Conservation (phyloP, 1,140 invertebrate species). For the Ganaspis sp. region DNA sequence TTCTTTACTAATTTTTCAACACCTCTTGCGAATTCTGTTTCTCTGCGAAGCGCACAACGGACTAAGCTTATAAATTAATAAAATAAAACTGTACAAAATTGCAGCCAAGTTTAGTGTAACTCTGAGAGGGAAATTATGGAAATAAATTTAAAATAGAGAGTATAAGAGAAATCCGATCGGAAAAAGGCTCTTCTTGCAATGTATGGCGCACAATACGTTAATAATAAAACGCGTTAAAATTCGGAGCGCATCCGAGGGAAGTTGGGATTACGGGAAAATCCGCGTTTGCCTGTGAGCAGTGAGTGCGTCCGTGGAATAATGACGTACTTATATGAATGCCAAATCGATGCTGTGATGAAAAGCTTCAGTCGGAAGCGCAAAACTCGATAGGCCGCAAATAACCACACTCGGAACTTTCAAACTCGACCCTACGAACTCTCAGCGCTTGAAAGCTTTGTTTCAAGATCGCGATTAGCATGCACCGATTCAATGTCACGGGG, state of each 20-base stretch:
- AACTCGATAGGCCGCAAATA: slow-evolving; percentile 30
- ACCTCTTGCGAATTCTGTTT: no score
- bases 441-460: slow-evolving; percentile 25
- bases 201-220: slow-evolving; percentile 24
- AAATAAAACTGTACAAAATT: background rate
- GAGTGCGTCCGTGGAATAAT: slow-evolving; percentile 26
- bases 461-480: slow-evolving; percentile 31
- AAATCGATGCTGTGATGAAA: slow-evolving; percentile 29
- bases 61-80: no score
- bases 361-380: slow-evolving; percentile 29
- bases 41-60: no score
- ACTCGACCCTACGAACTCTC: slow-evolving; percentile 25
- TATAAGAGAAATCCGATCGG: slow-evolving; percentile 25
- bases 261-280: slow-evolving; percentile 30
- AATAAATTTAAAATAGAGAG: slow-evolving; percentile 6
- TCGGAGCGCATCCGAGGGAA: slow-evolving; percentile 26
- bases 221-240: slow-evolving; percentile 31
- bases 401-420: slow-evolving; percentile 26
- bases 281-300: slow-evolving; percentile 27
- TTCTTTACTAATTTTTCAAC: no score
- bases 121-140: background rate
- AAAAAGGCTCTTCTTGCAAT: slow-evolving; percentile 22
- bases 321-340: slow-evolving; percentile 30
- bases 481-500: slow-evolving; percentile 26
- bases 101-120: background rate